Evolutionary conservation across 2,888 invertebrate genomes (phyloP), one percentile per base, ranked within the genome.

Genomic region (Protodeltote pygarga): DNA sequence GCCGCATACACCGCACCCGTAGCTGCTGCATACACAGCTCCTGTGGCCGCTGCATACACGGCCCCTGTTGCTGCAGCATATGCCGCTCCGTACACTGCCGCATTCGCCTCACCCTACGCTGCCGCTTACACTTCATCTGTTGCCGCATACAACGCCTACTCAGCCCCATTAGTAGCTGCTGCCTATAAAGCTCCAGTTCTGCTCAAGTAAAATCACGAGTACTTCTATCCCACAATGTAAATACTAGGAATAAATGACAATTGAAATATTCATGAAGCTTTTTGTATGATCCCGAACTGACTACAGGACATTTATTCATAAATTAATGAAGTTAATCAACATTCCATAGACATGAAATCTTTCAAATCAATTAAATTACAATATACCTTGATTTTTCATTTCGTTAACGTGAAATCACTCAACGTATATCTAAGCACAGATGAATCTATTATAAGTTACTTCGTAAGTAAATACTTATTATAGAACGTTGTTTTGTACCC

Each of bases 11-110:
- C 73, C 8, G 70, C 77, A 3, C 65, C 67, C 1, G 24, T 77
- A 2, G 76, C 77, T 2, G 73, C 81, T 1, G 75, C 77, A 0
- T 75, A 76, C 54, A 65, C 71, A 1, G 68, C 77, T 0, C 71
- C 79, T 2, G 50, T 75, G 0, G 73, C 76, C 8, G 77, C 77
- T 0, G 75, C 81, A 0, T 78, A 79, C 50, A 68, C 85, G 1
- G 82, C 85, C 0, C 78, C 85, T 1, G 61, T 82, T 8, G 75
- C 83, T 0, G 79, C 83, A 0, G 77, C 81, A 0, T 84, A 83
- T n/a, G 69, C 80, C 2, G 77, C 85, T 6, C 5, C 74, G 3
- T 80, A 77, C 49, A 60, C 75, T 5, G 54, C 81, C 0, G 55
- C 77, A 0, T 20, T 15, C 9, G 11, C 31, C 1, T 31, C 45